A percentile compares a stretch with the other conserved stretches of the same genome.
Conservation (phyloP, 2,113 vertebrate genomes). For the Pogona vitticeps region DNA sequence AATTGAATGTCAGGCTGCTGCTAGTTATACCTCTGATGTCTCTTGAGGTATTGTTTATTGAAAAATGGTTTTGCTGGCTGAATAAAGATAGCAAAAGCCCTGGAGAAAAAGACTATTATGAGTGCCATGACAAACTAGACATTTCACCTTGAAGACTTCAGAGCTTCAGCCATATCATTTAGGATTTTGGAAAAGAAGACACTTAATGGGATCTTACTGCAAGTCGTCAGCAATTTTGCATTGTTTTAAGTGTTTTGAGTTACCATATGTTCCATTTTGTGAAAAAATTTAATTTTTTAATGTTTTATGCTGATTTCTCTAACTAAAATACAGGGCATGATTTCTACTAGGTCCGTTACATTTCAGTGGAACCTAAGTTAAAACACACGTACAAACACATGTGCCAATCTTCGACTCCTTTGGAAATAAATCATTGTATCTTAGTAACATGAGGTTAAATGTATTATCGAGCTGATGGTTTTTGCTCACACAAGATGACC, state of each 20-base stretch:
- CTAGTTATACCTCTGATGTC: conserved; percentile 23
- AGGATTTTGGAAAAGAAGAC: background rate
- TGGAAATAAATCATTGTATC: fast-evolving
- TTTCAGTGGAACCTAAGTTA: conserved; percentile 12
- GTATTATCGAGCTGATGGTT: background rate
- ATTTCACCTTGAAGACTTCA: conserved; percentile 35
- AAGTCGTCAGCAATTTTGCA: background rate
- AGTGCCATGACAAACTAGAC: conserved; percentile 43
- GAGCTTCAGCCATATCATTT: background rate
- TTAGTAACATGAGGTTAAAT: background rate
- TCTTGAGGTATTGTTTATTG: background rate
- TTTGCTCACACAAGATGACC: background rate
- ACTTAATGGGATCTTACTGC: conserved; percentile 22
- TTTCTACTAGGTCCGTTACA: background rate
- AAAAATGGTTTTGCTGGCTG: conserved; percentile 23
- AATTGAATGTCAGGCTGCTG: background rate
- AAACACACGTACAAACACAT: fast-evolving
- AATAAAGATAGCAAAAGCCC: background rate
- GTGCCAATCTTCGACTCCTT: background rate
- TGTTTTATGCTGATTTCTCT: background rate
- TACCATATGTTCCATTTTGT: background rate
- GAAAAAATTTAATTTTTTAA: background rate
- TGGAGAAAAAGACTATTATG: conserved; percentile 15
- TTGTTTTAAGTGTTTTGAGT: background rate
- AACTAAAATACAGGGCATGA: background rate